Evolutionary conservation across 2,113 vertebrate genomes (phyloP), one percentile per base, ranked within the genome.

Genomic region (Barnardius zonarius): DNA sequence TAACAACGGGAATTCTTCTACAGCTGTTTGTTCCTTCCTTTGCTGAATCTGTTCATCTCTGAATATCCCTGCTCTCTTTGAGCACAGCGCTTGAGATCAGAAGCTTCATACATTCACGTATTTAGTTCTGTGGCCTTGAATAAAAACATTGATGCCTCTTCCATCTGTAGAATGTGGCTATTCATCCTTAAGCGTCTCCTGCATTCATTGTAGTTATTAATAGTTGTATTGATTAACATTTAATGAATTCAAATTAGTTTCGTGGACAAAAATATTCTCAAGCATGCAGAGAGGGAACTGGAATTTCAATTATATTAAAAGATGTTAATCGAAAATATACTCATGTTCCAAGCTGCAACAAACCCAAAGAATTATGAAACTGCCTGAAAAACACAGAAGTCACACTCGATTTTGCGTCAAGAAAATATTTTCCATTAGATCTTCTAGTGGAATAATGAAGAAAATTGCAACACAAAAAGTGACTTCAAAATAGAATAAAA

Each of bases 191-290:
- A 90, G 72, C 74, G 55, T 39, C 85, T 95, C 92, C 88, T 86
- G 27, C 72, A 95, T 84, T 96, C 93, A 92, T 11, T 84, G 86
- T 48, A 92, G 76, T 86, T 88, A 94, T 92, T 92, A 94, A 96
- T 90, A 94, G 93, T 68, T 84, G 35, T 72, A 88, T 77, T 77
- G 55, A 94, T 96, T 81, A 94, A 94, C 88, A 88, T 61, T 90
- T 97, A 77, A 95, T 93, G 23, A 96, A 90, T 91, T 83, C 25
- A 86, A 83, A 91, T 63, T 86, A 81, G 83, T 88, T 95, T 88
- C 78, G 51, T 46, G 43, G 35, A 86, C 43, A 86, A 86, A 96
- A 90, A 95, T 86, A 86, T 70, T 90, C 93, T 90, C 59, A 91
- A 55, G 23, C 28, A 43, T 64, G 33, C 5, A 35, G n/a, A 86